Percentiles rank a stretch among this genome's conserved stretches.
Evolutionary conservation across 2,888 invertebrate species (phyloP).

Genomic region (Xanthia icteritia): DNA sequence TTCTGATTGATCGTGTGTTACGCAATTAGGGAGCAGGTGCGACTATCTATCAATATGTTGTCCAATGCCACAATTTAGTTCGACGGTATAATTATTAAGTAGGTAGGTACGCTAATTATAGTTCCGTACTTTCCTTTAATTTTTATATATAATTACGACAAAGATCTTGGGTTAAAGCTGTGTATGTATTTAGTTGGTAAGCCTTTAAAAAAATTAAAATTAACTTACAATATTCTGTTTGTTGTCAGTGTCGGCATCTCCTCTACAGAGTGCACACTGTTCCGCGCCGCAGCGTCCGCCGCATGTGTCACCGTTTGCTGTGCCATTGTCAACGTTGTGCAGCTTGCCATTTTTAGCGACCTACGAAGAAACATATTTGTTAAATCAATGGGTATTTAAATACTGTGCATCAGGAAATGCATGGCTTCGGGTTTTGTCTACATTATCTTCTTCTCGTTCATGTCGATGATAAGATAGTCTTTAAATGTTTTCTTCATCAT

Average conservation of each 20-base stretch:
- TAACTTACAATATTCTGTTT: conserved; percentile 88
- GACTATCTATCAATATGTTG: neutral
- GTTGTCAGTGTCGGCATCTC: conserved; percentile 88
- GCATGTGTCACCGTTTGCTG: conserved; percentile 75
- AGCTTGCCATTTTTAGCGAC: conserved; percentile 85
- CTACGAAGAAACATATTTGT: conserved; percentile 69
- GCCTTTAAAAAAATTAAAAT: too few species aligned
- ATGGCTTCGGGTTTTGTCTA: neutral
- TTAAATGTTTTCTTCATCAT: too few species aligned
- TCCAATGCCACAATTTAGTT: too few species aligned
- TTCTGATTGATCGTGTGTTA: too few species aligned
- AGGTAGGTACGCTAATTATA: too few species aligned
- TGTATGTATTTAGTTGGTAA: too few species aligned
- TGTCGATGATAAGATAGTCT: neutral
- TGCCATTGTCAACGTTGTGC: conserved; percentile 77
- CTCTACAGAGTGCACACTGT: conserved; percentile 86
- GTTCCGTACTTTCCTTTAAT: too few species aligned
- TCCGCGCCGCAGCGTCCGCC: conserved; percentile 86
- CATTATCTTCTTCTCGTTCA: neutral
- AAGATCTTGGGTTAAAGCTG: too few species aligned
- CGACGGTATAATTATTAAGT: too few species aligned
- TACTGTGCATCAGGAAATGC: neutral
- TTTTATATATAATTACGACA: too few species aligned
- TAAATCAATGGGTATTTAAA: neutral
- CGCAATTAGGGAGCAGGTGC: too few species aligned